Base-by-base conservation (phyloP, 2,797 vertebrate species). In the Synanceia verrucosa region DNA sequence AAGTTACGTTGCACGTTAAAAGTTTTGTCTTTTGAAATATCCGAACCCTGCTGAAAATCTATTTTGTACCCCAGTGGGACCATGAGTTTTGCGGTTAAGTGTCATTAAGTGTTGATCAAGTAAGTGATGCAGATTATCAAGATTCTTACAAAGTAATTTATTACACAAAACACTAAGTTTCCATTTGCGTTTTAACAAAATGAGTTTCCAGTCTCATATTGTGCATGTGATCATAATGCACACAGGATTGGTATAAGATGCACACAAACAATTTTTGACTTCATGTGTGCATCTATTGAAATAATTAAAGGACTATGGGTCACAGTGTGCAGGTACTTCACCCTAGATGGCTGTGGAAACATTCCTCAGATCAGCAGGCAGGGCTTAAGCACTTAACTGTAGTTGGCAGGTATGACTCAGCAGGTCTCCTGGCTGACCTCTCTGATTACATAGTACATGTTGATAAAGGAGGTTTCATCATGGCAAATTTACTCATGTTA, bases 81-180 rank as follows among this genome's bases (percentile, higher is more conserved):
- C 69, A 2, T 11, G 51, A 58, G 51, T 65, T 14, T 33, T 19
- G 39, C 18, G 21, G 29, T 64, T 37, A 26, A 52, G 9, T 34
- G 14, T 58, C 26, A 48, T 50, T 66, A 46, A 13, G 29, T 48
- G 31, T 73, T 67, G 33, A 66, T 61, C 14, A 59, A 57, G n/a
- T 70, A 65, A 81, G 65, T 81, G 57, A 80, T 60, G 60, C 76
- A 82, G 83, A 72, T 77, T 21, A 74, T 89, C 64, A 71, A 80
- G 78, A 70, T 90, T 91, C 83, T 91, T 94, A 93, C 90, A 93
- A 94, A 95, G 90, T 86, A 88, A 93, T 94, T 94, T 95, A 94
- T 94, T 94, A 93, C 93, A 94, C 90, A 95, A 94, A 92, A 93
- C 93, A 93, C 86, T 89, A 93, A 89, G 83, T 90, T 91, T 90